A percentile compares a stretch with the other conserved stretches of the same genome.
Conservation (phyloP, 2,888 invertebrate species). For the Dryocosmus kuriphilus region DNA sequence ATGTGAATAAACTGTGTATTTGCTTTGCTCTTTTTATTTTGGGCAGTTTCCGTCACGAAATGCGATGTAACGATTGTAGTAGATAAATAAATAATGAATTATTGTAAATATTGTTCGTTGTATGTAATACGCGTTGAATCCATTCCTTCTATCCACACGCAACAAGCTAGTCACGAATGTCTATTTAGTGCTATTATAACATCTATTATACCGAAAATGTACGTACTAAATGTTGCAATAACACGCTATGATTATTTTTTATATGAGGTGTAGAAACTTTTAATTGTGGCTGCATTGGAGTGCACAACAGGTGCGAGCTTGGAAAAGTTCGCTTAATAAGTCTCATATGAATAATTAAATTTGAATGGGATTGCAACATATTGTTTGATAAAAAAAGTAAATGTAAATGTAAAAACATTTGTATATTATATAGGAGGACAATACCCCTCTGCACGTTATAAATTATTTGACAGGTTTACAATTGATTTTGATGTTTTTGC, state of each 20-base stretch:
- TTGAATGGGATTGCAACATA: no score
- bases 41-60: neutral
- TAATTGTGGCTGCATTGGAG: neutral
- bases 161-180: neutral
- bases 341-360: neutral
- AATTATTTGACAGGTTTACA: no score
- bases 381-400: no score
- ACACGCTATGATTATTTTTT: neutral
- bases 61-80: neutral
- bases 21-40: conserved; percentile 4
- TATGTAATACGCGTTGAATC: neutral
- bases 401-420: no score
- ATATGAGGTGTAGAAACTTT: neutral
- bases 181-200: neutral
- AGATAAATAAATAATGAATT: conserved; percentile 2
- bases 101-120: neutral
- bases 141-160: neutral
- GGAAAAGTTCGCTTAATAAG: neutral
- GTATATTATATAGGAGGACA: no score
- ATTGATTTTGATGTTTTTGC: no score
- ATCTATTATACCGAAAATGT: neutral
- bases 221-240: neutral
- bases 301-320: neutral
- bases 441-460: no score
- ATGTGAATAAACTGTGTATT: neutral